Evolutionary conservation across 23 tunicate genomes (phyloP).

Genomic region (Pegea sp.): DNA sequence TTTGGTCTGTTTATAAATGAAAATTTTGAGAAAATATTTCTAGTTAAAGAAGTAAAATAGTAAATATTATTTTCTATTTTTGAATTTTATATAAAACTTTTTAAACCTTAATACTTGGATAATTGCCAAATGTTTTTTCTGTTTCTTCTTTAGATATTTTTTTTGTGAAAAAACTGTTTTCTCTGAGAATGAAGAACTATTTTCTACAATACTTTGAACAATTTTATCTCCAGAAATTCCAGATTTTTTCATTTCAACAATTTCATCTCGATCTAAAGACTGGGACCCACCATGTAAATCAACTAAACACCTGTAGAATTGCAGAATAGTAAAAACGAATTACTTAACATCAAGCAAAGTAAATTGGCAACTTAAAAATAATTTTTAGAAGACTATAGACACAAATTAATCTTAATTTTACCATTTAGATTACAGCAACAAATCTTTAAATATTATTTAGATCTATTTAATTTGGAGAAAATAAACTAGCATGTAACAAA

Average conservation of each 20-base stretch:
- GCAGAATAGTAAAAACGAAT: too few species aligned
- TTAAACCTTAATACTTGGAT: conserved; percentile 22
- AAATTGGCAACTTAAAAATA: too few species aligned
- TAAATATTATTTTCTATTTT: background rate
- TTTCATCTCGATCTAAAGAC: conserved; percentile 28
- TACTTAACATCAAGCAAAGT: too few species aligned
- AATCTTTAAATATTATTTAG: too few species aligned
- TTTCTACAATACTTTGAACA: conserved; percentile 36
- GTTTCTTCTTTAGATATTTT: conserved; percentile 70
- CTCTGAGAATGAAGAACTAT: conserved; percentile 41
- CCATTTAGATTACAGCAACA: too few species aligned
- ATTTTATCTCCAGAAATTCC: conserved; percentile 70
- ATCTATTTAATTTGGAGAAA: too few species aligned
- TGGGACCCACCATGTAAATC: conserved; percentile 68
- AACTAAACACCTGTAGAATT: conserved; percentile 11
- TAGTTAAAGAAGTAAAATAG: background rate
- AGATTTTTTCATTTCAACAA: conserved; percentile 28
- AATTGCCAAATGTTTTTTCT: conserved; percentile 29
- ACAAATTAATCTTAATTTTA: too few species aligned
- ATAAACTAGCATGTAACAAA: too few species aligned
- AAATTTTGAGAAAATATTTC: background rate
- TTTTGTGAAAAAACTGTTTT: conserved; percentile 69
- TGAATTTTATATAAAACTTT: background rate
- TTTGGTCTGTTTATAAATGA: conserved; percentile 24
- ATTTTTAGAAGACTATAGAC: too few species aligned